These are phyloP conservation scores for Anolis sagrei DNA, from an alignment of 2,113 vertebrate genomes.

Conservation along the genomic window DNA sequence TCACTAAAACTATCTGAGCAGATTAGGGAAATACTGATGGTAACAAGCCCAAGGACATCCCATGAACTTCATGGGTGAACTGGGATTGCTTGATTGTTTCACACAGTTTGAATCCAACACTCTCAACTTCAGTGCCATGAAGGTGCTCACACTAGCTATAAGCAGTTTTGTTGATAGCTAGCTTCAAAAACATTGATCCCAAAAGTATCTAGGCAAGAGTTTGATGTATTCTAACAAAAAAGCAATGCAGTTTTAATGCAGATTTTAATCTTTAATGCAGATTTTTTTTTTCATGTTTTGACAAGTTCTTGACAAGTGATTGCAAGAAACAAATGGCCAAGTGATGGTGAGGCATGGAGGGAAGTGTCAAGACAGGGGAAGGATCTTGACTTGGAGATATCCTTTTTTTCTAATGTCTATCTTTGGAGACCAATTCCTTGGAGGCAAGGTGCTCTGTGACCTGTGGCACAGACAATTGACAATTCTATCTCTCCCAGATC, in stretches of 20 bases:
- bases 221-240: background rate
- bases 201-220: background rate
- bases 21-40: background rate
- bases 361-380: too few species aligned
- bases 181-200: background rate
- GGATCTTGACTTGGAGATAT: too few species aligned
- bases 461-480: too few species aligned
- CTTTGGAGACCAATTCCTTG: too few species aligned
- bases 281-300: background rate
- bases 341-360: too few species aligned
- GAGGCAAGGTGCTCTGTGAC: too few species aligned
- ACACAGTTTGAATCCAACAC: background rate
- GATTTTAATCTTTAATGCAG: constrained; percentile 60
- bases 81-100: background rate
- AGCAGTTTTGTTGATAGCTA: background rate
- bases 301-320: constrained; percentile 1
- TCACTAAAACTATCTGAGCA: background rate
- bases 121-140: background rate
- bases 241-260: background rate
- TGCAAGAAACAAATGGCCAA: too few species aligned
- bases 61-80: background rate
- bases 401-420: too few species aligned
- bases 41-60: background rate
- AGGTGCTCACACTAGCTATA: background rate
- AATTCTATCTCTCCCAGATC: too few species aligned